Evolutionary conservation across 2,113 vertebrate genomes (phyloP).

Genomic region (Genyomyrus donnyi): DNA sequence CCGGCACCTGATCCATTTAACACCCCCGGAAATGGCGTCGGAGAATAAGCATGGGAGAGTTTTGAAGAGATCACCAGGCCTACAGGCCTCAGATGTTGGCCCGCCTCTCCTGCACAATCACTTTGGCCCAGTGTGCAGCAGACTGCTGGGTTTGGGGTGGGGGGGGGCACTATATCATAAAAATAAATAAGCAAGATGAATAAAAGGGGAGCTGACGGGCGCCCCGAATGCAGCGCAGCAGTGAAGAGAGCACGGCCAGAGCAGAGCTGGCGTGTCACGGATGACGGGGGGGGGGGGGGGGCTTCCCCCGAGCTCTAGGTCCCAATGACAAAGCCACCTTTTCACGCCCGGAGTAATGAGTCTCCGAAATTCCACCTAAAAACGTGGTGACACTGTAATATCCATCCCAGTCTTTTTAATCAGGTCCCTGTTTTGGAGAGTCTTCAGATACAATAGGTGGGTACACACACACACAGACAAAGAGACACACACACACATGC

Average conservation of each 20-base stretch:
- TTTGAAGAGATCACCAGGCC: neutral
- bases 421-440: neutral
- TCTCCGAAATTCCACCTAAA: neutral
- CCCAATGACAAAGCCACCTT: neutral
- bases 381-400: slow-evolving; percentile 11
- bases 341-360: neutral
- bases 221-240: neutral
- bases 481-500: neutral
- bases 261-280: neutral
- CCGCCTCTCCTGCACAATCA: neutral
- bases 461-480: neutral
- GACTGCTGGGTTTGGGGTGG: too few species aligned
- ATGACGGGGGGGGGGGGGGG: neutral
- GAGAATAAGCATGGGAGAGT: neutral
- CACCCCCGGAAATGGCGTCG: neutral
- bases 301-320: neutral
- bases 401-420: neutral
- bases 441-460: neutral
- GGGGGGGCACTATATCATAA: neutral
- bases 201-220: neutral
- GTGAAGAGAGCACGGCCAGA: neutral
- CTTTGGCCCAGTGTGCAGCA: neutral
- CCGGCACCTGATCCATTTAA: neutral
- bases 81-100: neutral
- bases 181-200: neutral